Base-by-base conservation (phyloP, 2,888 invertebrate genomes). In the Netelia virgata region DNA sequence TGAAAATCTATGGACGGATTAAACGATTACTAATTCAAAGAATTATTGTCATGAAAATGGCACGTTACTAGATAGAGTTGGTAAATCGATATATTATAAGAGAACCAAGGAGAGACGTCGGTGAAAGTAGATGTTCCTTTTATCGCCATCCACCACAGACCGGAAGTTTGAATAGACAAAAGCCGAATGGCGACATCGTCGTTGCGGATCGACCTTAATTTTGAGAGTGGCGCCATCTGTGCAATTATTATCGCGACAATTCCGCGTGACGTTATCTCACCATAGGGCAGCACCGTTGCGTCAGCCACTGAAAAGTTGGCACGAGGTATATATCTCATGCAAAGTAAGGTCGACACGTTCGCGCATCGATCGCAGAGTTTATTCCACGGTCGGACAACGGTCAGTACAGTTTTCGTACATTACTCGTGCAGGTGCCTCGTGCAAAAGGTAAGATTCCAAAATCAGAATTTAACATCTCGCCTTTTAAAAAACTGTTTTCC, bases 281-380 rank as follows among this genome's bases (percentile, higher is more conserved):
- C 55, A 18, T 14, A 10, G 47, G 0, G 66, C 73, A 55, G 70
- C 63, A 83, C 70, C 72, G 70, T 91, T 91, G 87, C 91, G 64
- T 91, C 90, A 91, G 88, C 86, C 85, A 85, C 87, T 86, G 87
- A 87, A 89, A 87, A 86, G 83, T 73, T 83, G 80, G 88, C 86
- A 73, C 84, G 55, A 64, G 14, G 59, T 75, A 53, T 59, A 53
- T 47, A 76, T 18, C 53, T 28, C 70, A 47, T 63, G 80, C 10
- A 18, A 69, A 63, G 53, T 23, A 23, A 36, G 76, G 82, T 82
- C 78, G 77, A 59, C 73, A 63, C 81, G 47, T 74, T 80, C 61
- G 64, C 68, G 47, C 86, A 88, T 90, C 87, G 90, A 90, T 90
- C 88, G 86, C 47, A 61, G 72, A 82, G 72, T 86, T 84, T 90